These are phyloP conservation scores for Alligator sinensis DNA, from an alignment of 2,113 vertebrate genomes.

Conservation along the genomic window DNA sequence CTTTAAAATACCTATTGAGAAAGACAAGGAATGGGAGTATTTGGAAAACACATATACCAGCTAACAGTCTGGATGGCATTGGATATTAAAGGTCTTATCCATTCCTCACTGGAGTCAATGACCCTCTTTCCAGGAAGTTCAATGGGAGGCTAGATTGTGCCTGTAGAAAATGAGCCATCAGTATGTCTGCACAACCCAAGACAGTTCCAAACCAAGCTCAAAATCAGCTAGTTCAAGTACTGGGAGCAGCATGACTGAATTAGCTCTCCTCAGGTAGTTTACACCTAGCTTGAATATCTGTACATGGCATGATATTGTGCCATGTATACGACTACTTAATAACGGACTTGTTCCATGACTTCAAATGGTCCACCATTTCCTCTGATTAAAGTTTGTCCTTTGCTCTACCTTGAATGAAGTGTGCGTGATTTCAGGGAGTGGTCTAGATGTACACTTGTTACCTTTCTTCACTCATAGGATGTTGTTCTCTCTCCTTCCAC, in stretches of 20 bases:
- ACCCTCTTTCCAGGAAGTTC: neutral
- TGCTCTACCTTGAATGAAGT: neutral
- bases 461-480: neutral
- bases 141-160: neutral
- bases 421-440: neutral
- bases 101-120: neutral
- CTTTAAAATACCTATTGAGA: neutral
- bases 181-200: too few species aligned
- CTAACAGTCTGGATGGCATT: neutral
- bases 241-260: too few species aligned
- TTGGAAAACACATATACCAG: neutral
- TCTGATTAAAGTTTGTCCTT: neutral
- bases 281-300: too few species aligned
- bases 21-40: neutral
- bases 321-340: too few species aligned
- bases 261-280: too few species aligned
- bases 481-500: neutral
- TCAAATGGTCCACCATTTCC: neutral
- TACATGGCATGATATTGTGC: too few species aligned
- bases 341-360: neutral
- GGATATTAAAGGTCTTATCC: neutral
- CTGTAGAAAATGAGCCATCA: neutral
- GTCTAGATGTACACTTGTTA: too few species aligned
- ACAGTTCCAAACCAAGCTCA: too few species aligned
- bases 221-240: too few species aligned